Percentiles rank a stretch among this genome's conserved stretches.
Conservation (phyloP, 2,797 vertebrate species). For the Gymnodraco acuticeps region DNA sequence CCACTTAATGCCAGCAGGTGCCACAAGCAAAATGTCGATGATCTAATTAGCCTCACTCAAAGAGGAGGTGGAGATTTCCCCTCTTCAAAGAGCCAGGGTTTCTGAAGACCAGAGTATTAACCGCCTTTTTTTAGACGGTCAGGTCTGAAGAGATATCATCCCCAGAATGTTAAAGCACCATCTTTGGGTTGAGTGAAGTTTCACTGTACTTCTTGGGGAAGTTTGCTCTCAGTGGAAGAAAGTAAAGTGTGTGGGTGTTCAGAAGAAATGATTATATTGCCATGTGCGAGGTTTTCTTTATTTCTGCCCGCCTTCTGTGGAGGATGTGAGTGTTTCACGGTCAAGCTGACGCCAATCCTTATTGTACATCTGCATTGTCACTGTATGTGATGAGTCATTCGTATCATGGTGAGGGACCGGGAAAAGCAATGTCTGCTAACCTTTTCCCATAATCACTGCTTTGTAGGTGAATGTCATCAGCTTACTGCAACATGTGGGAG, state of each 20-base stretch:
- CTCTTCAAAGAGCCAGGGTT: conserved; percentile 53
- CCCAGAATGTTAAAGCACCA: too few relatives aligned
- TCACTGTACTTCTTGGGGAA: background rate
- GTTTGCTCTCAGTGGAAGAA: background rate
- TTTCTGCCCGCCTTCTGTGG: background rate
- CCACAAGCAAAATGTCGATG: conserved; percentile 57
- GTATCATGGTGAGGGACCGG: conserved; percentile 52
- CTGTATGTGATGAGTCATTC: conserved; percentile 49
- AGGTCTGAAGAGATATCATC: conserved; percentile 26
- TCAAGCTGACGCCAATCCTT: conserved; percentile 17
- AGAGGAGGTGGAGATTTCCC: conserved; percentile 41
- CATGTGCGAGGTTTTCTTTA: background rate
- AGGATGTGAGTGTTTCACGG: conserved; percentile 38
- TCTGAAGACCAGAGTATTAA: conserved; percentile 28
- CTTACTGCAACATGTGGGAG: conserved; percentile 68
- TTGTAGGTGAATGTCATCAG: conserved; percentile 82
- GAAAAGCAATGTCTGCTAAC: conserved; percentile 64
- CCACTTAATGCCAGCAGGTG: conserved; percentile 34
- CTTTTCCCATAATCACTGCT: conserved; percentile 78
- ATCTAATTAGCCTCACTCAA: conserved; percentile 61
- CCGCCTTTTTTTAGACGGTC: conserved; percentile 37
- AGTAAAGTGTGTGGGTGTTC: conserved; percentile 13
- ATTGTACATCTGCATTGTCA: conserved; percentile 36
- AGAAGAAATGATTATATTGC: conserved; percentile 3
- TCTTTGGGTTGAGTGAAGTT: background rate